Evolutionary conservation across 2,113 vertebrate species (phyloP), one percentile per base, ranked within the genome.

Genomic region (Neolamprologus sp.): DNA sequence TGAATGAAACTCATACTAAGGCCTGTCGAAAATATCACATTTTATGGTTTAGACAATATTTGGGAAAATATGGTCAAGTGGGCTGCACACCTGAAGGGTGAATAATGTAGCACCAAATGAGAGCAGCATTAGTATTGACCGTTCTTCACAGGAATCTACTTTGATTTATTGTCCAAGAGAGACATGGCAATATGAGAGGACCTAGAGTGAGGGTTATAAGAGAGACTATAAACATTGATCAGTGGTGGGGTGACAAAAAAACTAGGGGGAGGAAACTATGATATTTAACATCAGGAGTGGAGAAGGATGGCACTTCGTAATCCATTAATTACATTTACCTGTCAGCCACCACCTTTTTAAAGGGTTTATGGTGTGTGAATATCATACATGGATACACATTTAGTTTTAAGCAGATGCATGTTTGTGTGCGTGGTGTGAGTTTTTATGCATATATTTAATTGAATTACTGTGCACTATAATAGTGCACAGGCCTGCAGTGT

Each of bases 91-190:
- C 82, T 86, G 40, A 2, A 49, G 63, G 83, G 55, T 87, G 90
- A 90, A 65, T 60, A 80, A 89, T 83, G 85, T 81, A 73, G 80
- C 16, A 9, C 3, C 12, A 53, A 57, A 81, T 47, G 85, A 85
- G 88, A 78, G 84, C 82, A 19, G 82, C 85, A 21, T 68, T 37
- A 71, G 68, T 85, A 94, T 88, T 84, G 90, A 90, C 54, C 40
- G 0, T 45, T 23, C 19, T 35, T 87, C 79, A 5, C 23, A 58
- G 54, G 53, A 84, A 68, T 85, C 37, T 75, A 51, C 2, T 65
- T 79, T 82, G 83, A 88, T 89, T 87, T 81, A 86, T 55, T n/a
- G 47, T 54, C 78, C n/a, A 5, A 33, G 81, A 26, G 33, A 54
- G 54, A 63, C 40, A 51, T 19, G 65, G 42, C n/a, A 71, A 73